Conservation (phyloP, 2,113 vertebrate genomes). For the Halichoerus grypus region DNA sequence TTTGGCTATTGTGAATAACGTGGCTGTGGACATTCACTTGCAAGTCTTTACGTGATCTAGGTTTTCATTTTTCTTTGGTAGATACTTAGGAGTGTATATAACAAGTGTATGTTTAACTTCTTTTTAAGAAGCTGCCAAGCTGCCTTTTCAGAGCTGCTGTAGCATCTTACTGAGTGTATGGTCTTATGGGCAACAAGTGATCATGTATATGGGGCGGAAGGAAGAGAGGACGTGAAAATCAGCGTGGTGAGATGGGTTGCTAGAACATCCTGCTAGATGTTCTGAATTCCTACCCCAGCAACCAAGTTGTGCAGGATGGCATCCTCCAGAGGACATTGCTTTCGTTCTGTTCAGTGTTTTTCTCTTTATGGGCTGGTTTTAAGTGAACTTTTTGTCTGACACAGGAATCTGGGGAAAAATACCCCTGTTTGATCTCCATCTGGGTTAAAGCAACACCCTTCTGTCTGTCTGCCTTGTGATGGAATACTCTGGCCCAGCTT, state of each 20-base stretch:
- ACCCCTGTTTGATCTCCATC: neutral
- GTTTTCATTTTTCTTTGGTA: neutral
- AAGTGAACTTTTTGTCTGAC: neutral
- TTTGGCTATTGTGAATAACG: neutral
- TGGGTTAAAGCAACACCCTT: neutral
- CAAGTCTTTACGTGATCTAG: neutral
- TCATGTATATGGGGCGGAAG: neutral
- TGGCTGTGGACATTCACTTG: neutral
- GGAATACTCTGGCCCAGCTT: neutral
- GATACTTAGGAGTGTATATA: neutral
- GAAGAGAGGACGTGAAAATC: too few relatives aligned
- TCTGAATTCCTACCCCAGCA: neutral
- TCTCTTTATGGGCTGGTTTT: conserved; percentile 33
- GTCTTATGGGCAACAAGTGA: neutral
- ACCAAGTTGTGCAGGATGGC: neutral
- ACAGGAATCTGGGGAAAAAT: neutral
- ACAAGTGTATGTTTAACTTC: neutral
- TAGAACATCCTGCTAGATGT: neutral
- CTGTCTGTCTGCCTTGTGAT: neutral
- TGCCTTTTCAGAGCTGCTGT: neutral
- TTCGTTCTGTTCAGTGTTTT: conserved; percentile 3
- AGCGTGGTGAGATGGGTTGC: neutral
- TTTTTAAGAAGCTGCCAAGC: conserved; percentile 35
- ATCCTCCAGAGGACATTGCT: neutral
- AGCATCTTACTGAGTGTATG: neutral